Evolutionary conservation across 2,888 invertebrate genomes (phyloP).

Genomic region (Emmelina monodactyla): DNA sequence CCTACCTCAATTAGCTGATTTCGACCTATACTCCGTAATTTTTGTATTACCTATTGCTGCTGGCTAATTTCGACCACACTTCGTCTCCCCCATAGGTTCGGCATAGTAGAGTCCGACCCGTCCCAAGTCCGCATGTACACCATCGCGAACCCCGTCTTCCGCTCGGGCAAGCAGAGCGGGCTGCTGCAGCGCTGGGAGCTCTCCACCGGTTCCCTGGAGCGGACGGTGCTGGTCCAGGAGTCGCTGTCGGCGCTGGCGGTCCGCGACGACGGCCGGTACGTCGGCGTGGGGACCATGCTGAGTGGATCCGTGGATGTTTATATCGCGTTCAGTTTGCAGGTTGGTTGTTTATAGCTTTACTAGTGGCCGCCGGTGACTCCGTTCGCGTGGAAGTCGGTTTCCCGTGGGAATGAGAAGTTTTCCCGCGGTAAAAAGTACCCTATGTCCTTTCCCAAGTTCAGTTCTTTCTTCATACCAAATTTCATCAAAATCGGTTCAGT

Average conservation of each 20-base stretch:
- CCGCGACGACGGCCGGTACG: slow-evolving; percentile 89
- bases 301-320: slow-evolving; percentile 91
- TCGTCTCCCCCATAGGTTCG: slow-evolving; percentile 73
- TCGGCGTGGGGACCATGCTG: slow-evolving; percentile 93
- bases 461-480: no score
- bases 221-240: slow-evolving; percentile 72
- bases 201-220: slow-evolving; percentile 56
- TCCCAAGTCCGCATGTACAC: slow-evolving; percentile 75
- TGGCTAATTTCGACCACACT: no score
- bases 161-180: slow-evolving; percentile 75
- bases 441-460: no score
- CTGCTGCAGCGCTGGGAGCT: slow-evolving; percentile 79
- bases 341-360: no score
- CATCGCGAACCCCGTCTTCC: slow-evolving; percentile 80
- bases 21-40: no score
- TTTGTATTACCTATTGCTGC: no score
- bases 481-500: no score
- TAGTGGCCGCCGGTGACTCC: no score
- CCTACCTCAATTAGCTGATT: no score
- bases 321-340: slow-evolving; percentile 90
- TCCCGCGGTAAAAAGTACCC: no score
- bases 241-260: slow-evolving; percentile 85
- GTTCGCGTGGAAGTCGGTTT: no score
- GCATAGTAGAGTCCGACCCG: slow-evolving; percentile 72
- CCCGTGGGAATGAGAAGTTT: no score